Base-by-base conservation (phyloP, 2,113 vertebrate species). In the Trochalopteron elliotii region DNA sequence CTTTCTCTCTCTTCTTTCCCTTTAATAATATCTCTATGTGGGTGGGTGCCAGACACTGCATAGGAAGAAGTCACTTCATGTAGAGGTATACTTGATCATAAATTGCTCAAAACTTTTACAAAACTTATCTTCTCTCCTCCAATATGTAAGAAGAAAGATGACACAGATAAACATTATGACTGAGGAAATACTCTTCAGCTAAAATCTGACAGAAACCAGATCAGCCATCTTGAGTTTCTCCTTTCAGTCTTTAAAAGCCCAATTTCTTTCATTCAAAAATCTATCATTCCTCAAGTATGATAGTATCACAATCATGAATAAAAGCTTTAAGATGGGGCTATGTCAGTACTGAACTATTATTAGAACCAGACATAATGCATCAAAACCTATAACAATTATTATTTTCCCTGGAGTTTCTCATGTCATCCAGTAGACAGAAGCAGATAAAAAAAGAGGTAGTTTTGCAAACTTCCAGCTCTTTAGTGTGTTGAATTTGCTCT, bases 1-100 rank as follows among this genome's bases (percentile, higher is more conserved):
- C 75, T 97, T 97, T 95, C 88, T 92, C 85, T 45, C 82, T 95
- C 87, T 95, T 60, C 69, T 90, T 74, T 93, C 65, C 65, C 68
- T 93, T 93, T 68, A 95, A 93, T 92, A 86, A 82, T 27, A 67
- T 94, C 74, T 94, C 69, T 81, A 45, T 87, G 93, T 91, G 87
- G 87, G 75, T 89, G 90, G 33, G 69, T 93, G 88, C 67, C 83
- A 96, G 94, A 88, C 83, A 39, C 63, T 59, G 64, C 70, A 92
- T 21, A 87, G 75, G 76, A 96, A 94, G 86, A 76, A 96, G 63
- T 94, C 96, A 93, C 77, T 92, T 93, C 71, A 92, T 67, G 37
- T 59, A 75, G 49, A 52, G 55, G 63, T 90, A 84, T 33, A 85
- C 39, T 86, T 65, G 70, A 95, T 87, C 75, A 85, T 55, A 93